A percentile compares a stretch with the other conserved stretches of the same genome.
phyloP scores from a whole-genome alignment of 2,113 vertebrate genomes.

The Phoxinus phoxinus region DNA sequence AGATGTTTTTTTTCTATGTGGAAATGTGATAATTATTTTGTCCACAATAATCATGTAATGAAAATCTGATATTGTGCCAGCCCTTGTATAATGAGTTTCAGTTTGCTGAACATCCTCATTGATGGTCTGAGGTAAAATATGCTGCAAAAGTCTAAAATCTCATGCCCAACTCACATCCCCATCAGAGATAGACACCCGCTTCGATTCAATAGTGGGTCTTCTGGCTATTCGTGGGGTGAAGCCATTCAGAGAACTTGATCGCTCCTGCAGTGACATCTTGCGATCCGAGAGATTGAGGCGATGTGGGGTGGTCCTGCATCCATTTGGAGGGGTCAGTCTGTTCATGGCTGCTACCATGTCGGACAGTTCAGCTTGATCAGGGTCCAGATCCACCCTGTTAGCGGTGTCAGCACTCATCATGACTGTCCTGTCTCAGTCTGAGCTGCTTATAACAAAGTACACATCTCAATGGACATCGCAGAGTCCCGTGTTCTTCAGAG shows the following conservation, averaged over 20 bases:
- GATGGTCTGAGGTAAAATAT: neutral
- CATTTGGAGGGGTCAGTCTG: constrained; percentile 60
- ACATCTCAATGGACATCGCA: constrained; percentile 15
- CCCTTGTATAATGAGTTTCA: neutral
- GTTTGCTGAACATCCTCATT: neutral
- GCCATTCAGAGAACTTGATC: constrained; percentile 72
- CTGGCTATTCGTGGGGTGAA: constrained; percentile 70
- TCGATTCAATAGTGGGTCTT: constrained; percentile 91
- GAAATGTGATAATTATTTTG: neutral
- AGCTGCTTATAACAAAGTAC: neutral
- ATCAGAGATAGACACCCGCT: constrained; percentile 89
- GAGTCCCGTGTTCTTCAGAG: neutral
- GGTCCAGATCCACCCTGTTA: constrained; percentile 66
- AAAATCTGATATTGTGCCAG: neutral
- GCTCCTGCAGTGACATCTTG: constrained; percentile 93
- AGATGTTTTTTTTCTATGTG: too few relatives aligned
- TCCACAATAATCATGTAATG: neutral
- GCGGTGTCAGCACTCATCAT: constrained; percentile 70
- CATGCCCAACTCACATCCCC: constrained; percentile 78
- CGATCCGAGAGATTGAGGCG: constrained; percentile 79
- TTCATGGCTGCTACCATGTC: constrained; percentile 87
- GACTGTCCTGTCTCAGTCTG: neutral
- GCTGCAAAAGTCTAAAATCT: neutral
- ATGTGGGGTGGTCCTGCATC: constrained; percentile 60
- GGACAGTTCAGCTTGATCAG: constrained; percentile 77